Base-by-base conservation (phyloP, 2,113 vertebrate species). In the Coryphaenoides rupestris region DNA sequence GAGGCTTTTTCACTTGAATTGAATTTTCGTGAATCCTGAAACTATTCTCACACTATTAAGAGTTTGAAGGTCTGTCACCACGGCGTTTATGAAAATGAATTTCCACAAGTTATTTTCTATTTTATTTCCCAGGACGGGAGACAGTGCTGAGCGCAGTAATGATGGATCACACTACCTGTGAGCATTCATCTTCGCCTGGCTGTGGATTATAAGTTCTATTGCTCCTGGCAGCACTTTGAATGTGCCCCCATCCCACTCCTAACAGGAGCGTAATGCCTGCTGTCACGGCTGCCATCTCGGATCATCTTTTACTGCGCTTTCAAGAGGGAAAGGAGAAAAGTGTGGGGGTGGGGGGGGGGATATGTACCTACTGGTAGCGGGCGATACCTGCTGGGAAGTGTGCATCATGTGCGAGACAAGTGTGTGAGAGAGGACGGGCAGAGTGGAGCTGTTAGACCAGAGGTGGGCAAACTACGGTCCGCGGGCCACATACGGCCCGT, bases 201-300 rank as follows among this genome's bases (percentile, higher is more conserved):
- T 56, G 67, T 21, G 26, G 64, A 78, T 78, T 59, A 65, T 68
- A 63, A 73, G 61, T 60, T 19, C 58, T 54, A 80, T 78, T 73
- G 70, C 68, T 45, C 63, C 26, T 71, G 79, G 62, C 75, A 80
- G 74, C 58, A 0, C 60, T 76, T 64, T 73, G 57, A 73, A 50
- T 33, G 22, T 10, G 33, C 33, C 63, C 60, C 55, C 76, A 71
- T 69, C 69, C 76, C 70, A 56, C 47, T 33, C 52, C 64, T 70
- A 75, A 74, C 72, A 57, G 63, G 59, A 70, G 54, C 49, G 58
- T 73, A 69, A 73, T 69, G 63, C 74, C 70, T 77, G 26, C 75
- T 74, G 71, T 71, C 54, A 60, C 50, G 46, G 33, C 22, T 64
- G 70, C 55, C 55, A 6, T 58, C 57, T 22, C 24, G 33, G 22